phyloP scores from a whole-genome alignment of 2,797 vertebrate species.

The Monodelphis domestica region DNA sequence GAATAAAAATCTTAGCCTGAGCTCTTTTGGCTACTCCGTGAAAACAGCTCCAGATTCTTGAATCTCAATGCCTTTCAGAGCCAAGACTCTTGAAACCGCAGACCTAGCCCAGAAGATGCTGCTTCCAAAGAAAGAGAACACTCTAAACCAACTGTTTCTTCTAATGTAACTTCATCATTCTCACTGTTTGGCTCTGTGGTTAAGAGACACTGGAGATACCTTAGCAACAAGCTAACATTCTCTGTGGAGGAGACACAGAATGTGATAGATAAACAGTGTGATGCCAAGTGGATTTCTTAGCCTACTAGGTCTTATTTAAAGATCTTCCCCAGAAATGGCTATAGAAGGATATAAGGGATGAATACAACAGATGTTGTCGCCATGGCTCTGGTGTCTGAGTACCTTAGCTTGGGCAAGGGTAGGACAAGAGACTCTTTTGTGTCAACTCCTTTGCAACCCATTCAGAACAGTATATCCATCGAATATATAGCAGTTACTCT shows the following conservation, averaged over 20 bases:
- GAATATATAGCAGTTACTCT: background rate
- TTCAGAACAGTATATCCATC: background rate
- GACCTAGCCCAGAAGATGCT: background rate
- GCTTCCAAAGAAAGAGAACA: constrained; percentile 41
- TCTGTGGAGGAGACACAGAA: background rate
- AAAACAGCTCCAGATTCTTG: constrained; percentile 22
- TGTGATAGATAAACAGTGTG: background rate
- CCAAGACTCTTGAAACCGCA: constrained; percentile 28
- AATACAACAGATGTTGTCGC: background rate
- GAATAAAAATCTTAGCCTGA: background rate
- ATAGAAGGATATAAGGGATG: background rate
- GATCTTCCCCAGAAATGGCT: background rate
- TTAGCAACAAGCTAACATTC: constrained; percentile 60
- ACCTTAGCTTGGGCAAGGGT: background rate
- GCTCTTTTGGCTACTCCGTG: background rate
- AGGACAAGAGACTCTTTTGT: background rate
- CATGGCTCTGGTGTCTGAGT: background rate
- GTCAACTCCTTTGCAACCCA: background rate
- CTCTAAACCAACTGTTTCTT: background rate
- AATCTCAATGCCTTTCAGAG: constrained; percentile 1
- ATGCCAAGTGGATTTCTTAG: background rate
- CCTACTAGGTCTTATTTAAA: background rate
- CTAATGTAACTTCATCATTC: constrained; percentile 17
- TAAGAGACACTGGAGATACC: constrained; percentile 14
- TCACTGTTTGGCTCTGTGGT: background rate